These are phyloP conservation scores for Araneus ventricosus DNA, from an alignment of 1,140 invertebrate genomes.

Conservation along the genomic window DNA sequence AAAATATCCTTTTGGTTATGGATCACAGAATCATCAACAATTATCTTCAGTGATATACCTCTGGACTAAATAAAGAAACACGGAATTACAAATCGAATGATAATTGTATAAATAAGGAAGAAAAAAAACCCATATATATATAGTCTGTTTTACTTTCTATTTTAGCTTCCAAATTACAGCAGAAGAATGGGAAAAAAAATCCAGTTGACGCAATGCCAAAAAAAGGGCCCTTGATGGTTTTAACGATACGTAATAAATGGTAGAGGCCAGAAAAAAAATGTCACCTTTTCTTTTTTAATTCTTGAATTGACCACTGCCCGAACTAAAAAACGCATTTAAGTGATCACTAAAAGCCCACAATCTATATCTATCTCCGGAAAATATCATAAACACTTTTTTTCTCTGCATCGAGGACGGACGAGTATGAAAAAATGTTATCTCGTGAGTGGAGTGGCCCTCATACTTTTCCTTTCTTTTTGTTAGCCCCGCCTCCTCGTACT, in stretches of 20 bases:
- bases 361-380: slow-evolving; percentile 5
- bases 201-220: no score
- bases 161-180: not conserved
- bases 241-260: not conserved
- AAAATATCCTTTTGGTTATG: no score
- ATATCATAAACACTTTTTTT: slow-evolving; percentile 16
- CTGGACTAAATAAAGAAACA: no score
- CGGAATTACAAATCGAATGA: no score
- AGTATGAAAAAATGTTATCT: not conserved
- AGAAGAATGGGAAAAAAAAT: not conserved
- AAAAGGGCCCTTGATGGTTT: not conserved
- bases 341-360: not conserved
- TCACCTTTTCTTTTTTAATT: not conserved
- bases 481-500: no score
- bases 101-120: no score
- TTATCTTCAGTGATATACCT: no score
- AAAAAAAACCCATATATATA: no score
- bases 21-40: no score
- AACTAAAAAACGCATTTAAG: not conserved
- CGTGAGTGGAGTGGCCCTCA: not conserved
- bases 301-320: not conserved
- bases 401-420: not conserved
- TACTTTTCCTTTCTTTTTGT: not conserved
- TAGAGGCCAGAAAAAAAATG: not conserved
- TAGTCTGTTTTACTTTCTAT: no score